Conservation (phyloP, 2,113 vertebrate species). For the Trichechus manatus region DNA sequence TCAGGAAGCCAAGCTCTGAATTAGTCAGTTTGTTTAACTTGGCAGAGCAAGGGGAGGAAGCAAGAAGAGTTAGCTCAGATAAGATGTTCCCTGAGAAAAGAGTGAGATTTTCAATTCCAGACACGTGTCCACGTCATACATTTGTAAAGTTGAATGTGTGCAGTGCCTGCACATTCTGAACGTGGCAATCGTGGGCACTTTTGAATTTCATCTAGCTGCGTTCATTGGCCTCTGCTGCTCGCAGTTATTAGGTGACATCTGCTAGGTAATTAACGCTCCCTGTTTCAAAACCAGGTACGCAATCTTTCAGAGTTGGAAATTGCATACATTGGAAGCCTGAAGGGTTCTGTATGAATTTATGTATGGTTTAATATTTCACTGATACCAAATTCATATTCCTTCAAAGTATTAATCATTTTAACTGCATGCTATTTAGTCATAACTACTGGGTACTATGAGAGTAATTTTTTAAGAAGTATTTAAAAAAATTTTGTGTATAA, state of each 20-base stretch:
- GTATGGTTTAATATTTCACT: background rate
- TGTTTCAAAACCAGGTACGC: constrained; percentile 70
- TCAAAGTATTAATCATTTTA: background rate
- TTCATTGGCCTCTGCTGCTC: constrained; percentile 44
- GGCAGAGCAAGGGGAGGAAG: background rate
- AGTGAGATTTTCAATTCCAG: background rate
- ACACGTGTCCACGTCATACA: background rate
- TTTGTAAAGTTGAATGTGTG: constrained; percentile 16
- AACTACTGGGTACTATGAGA: background rate
- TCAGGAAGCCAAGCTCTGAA: background rate
- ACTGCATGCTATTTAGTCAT: background rate
- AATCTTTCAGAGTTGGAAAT: constrained; percentile 29
- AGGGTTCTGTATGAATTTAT: background rate
- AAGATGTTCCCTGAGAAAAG: background rate
- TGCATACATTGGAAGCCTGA: background rate
- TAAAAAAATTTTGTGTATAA: background rate
- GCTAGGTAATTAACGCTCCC: constrained; percentile 79
- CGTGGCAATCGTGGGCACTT: constrained; percentile 79
- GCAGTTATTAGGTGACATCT: constrained; percentile 78
- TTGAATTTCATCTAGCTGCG: constrained; percentile 25
- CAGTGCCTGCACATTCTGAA: background rate
- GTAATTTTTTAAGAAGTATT: no score
- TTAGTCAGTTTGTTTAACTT: background rate
- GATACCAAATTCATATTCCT: constrained; percentile 1
- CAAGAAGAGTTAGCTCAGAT: background rate